These are phyloP conservation scores for Gambelia wislizenii DNA, from an alignment of 2,797 vertebrate species.

Conservation along the genomic window DNA sequence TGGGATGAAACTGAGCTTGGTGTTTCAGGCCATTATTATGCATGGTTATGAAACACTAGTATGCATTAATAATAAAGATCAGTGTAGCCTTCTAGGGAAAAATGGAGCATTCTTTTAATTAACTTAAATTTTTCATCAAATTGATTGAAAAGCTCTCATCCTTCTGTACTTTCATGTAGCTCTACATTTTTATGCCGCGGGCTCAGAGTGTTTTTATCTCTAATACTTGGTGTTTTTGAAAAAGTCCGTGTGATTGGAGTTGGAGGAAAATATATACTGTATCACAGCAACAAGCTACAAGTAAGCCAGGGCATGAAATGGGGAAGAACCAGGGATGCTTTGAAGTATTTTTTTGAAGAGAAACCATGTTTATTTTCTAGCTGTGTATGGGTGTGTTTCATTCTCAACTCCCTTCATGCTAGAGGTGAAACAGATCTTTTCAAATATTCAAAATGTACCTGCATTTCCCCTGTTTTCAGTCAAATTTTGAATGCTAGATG, in stretches of 20 bases:
- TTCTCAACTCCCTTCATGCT: background rate
- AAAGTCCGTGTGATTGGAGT: conserved; percentile 48
- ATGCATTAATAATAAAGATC: conserved; percentile 87
- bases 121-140: conserved; percentile 85
- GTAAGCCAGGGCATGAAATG: conserved; percentile 63
- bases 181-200: conserved; percentile 74
- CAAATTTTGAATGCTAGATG: background rate
- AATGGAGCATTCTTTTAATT: conserved; percentile 84
- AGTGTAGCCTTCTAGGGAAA: conserved; percentile 81
- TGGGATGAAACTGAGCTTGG: conserved; percentile 74
- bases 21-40: conserved; percentile 80
- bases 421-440: background rate
- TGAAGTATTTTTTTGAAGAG: conserved; percentile 46
- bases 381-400: too few species aligned
- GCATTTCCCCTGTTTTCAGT: background rate
- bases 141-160: conserved; percentile 85
- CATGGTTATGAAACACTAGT: conserved; percentile 74
- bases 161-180: conserved; percentile 78
- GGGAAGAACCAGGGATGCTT: conserved; percentile 44
- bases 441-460: background rate
- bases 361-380: conserved; percentile 53
- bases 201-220: conserved; percentile 74
- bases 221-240: conserved; percentile 69
- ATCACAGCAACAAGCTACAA: conserved; percentile 69
- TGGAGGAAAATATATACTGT: conserved; percentile 21